phyloP scores from a whole-genome alignment of 2,888 invertebrate genomes.

The Nezara viridula region DNA sequence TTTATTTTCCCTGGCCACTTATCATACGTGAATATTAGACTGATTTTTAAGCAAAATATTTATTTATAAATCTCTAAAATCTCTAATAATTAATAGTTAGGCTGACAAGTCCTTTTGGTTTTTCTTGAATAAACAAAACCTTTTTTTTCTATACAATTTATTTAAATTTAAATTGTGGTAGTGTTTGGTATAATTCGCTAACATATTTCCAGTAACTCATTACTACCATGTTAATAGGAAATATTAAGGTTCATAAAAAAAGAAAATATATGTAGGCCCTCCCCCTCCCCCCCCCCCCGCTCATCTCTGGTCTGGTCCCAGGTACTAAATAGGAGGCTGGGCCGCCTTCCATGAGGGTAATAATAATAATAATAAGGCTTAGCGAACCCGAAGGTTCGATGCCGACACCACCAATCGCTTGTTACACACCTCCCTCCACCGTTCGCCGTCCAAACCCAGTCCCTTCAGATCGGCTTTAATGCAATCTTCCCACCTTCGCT shows the following conservation, averaged over 20 bases:
- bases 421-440: too few relatives aligned
- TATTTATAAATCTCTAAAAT: not conserved
- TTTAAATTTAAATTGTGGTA: not conserved
- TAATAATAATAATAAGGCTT: too few relatives aligned
- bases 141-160: not conserved
- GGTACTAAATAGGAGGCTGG: too few relatives aligned
- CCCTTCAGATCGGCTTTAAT: too few relatives aligned
- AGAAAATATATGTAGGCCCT: not conserved
- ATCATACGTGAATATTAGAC: not conserved
- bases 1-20: not conserved
- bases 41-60: not conserved
- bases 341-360: too few relatives aligned
- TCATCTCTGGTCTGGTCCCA: too few relatives aligned
- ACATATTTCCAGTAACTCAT: not conserved
- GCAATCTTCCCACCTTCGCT: too few relatives aligned
- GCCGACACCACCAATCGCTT: too few relatives aligned
- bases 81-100: not conserved
- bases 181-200: not conserved
- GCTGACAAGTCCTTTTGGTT: not conserved
- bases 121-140: not conserved
- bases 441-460: too few relatives aligned
- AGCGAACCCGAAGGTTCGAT: too few relatives aligned
- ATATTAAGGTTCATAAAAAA: not conserved
- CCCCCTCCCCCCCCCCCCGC: too few relatives aligned
- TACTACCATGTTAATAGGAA: not conserved